Conservation (phyloP, 2,888 invertebrate species). For the Epirrhoe alternata region DNA sequence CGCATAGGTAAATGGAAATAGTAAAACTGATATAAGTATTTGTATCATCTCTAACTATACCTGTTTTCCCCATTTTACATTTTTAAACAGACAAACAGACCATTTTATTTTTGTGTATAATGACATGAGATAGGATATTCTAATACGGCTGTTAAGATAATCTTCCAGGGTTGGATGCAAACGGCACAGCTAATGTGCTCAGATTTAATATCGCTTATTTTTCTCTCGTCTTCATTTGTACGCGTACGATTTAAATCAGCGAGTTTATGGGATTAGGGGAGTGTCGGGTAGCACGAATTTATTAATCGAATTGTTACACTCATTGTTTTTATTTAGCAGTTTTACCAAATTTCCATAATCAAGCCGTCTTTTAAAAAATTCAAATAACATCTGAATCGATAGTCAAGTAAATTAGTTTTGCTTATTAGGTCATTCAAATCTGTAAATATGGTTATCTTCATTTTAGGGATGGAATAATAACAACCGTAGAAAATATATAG, state of each 20-base stretch:
- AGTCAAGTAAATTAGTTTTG: too few relatives aligned
- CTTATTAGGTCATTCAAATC: too few relatives aligned
- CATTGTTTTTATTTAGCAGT: constrained; percentile 31
- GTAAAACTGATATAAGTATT: too few relatives aligned
- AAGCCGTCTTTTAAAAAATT: too few relatives aligned
- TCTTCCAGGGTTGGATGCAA: constrained; percentile 70
- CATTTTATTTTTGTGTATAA: neutral
- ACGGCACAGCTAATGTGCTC: constrained; percentile 62
- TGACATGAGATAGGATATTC: constrained; percentile 65
- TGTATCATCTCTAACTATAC: too few relatives aligned
- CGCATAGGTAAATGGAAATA: too few relatives aligned
- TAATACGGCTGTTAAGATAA: constrained; percentile 79
- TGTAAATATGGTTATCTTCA: too few relatives aligned
- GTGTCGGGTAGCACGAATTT: constrained; percentile 36
- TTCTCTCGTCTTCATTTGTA: constrained; percentile 56
- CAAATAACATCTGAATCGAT: too few relatives aligned
- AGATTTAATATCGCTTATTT: constrained; percentile 66
- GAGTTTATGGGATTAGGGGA: constrained; percentile 44
- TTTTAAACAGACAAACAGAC: constrained; percentile 3
- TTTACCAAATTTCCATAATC: constrained; percentile 39
- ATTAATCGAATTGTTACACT: constrained; percentile 37
- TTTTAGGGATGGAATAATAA: too few relatives aligned
- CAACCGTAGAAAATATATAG: neutral
- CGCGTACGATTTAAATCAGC: constrained; percentile 45
- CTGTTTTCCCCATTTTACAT: too few relatives aligned